Base-by-base conservation (phyloP, 2,113 vertebrate genomes). In the Coreoperca whiteheadi region DNA sequence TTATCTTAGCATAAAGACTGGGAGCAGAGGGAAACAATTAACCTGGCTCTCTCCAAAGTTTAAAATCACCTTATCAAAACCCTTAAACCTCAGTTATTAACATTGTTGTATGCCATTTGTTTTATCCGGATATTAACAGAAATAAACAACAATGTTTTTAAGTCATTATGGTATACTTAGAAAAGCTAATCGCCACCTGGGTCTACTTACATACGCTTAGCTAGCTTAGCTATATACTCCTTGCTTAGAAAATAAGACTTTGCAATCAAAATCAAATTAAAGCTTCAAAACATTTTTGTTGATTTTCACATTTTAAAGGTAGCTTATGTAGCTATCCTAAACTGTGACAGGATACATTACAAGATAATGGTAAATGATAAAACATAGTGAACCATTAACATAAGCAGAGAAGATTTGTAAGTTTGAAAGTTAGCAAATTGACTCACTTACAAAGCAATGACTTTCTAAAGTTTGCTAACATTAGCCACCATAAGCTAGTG, bases 1-100 rank as follows among this genome's bases (percentile, higher is more conserved):
- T 54, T 56, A 43, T 48, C 74, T 54, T 66, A 43, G 61, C 48
- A 32, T 51, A 25, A 30, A 66, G 74, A 66, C 34, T 43, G n/a
- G 50, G 16, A 16, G 20, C 70, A n/a, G 37, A 65, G 63, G 21
- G 37, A 43, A 70, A 71, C 3, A 14, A 50, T 39, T 10, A 56
- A 15, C 10, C 30, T 12, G 46, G 5, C 46, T 20, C 46, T 34
- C 34, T 21, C 18, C 10, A 51, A 25, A 61, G 60, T 73, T 48
- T 16, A 48, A 57, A 46, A 46, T 21, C 10, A 0, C 2, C 25
- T 9, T 25, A 18, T 3, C 16, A 15, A 18, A 16, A 46, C 25
- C 71, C 11, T 0, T 6, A 30, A 46, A 46, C 4, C 54, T 50
- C n/a, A 30, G n/a, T 20, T 30, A 20, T 8, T 20, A 20, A 67